phyloP scores from a whole-genome alignment of 2,888 invertebrate species.

The Sarcophaga rosellei region DNA sequence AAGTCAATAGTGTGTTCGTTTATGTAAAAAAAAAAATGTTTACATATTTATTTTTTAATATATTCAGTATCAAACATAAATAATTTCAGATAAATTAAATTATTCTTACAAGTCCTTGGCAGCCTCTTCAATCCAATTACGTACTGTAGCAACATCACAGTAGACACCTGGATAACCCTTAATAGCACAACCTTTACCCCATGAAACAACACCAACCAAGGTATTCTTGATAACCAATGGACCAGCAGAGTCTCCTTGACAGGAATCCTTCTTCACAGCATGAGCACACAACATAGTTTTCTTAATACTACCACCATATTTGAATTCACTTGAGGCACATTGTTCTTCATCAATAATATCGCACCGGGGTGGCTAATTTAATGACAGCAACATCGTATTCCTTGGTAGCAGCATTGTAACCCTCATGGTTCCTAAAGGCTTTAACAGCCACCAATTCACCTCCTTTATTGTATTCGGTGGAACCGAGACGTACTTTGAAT shows the following conservation, averaged over 20 bases:
- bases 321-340: constrained; percentile 67
- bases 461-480: constrained; percentile 75
- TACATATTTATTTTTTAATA: too few relatives aligned
- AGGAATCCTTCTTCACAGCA: constrained; percentile 76
- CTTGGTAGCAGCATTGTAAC: constrained; percentile 76
- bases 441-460: constrained; percentile 78
- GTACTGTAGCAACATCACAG: constrained; percentile 72
- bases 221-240: constrained; percentile 75
- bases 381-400: constrained; percentile 81
- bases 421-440: constrained; percentile 74
- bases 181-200: constrained; percentile 78
- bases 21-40: too few relatives aligned
- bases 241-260: constrained; percentile 81
- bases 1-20: too few relatives aligned
- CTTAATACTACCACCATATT: constrained; percentile 70
- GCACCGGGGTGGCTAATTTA: constrained; percentile 76
- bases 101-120: constrained; percentile 64
- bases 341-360: constrained; percentile 65
- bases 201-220: constrained; percentile 79
- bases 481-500: constrained; percentile 79
- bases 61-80: too few relatives aligned
- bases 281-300: constrained; percentile 76
- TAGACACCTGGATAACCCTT: constrained; percentile 78
- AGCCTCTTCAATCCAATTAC: constrained; percentile 71
- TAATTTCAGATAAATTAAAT: too few relatives aligned